Conservation (phyloP, 1,140 invertebrate species). For the Acromyrmex charruanus region DNA sequence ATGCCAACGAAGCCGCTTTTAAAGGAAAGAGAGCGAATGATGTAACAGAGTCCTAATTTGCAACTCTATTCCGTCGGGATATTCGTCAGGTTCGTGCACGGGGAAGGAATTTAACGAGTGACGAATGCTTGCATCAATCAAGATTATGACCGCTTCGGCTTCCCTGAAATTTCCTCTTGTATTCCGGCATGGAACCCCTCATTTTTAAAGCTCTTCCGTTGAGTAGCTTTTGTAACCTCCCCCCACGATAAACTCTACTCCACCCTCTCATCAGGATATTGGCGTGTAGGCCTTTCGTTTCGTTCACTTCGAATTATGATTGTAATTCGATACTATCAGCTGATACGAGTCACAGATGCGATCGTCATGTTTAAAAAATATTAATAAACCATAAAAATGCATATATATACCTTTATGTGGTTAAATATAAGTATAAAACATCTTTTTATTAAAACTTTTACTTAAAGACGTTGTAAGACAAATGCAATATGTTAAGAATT, state of each 20-base stretch:
- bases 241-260: conserved; percentile 22
- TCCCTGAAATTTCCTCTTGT: conserved; percentile 23
- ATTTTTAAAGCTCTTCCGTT: conserved; percentile 62
- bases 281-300: not conserved
- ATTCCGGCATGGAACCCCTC: not conserved
- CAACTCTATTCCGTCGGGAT: conserved; percentile 58
- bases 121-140: conserved; percentile 68
- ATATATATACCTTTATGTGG: not conserved
- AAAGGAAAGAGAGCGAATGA: conserved; percentile 43
- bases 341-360: not conserved
- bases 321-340: not conserved
- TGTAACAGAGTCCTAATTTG: conserved; percentile 74
- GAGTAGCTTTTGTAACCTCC: conserved; percentile 15
- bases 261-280: too few relatives aligned
- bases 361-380: not conserved
- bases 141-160: conserved; percentile 58
- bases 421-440: not conserved
- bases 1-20: conserved; percentile 37
- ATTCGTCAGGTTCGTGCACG: conserved; percentile 46
- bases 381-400: not conserved
- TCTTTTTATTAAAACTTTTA: not conserved
- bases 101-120: conserved; percentile 67
- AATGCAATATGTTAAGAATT: too few relatives aligned
- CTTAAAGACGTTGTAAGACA: not conserved
- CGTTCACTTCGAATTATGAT: conserved; percentile 20